phyloP scores from a whole-genome alignment of 2,888 invertebrate genomes.

The Andrena trimmerana region DNA sequence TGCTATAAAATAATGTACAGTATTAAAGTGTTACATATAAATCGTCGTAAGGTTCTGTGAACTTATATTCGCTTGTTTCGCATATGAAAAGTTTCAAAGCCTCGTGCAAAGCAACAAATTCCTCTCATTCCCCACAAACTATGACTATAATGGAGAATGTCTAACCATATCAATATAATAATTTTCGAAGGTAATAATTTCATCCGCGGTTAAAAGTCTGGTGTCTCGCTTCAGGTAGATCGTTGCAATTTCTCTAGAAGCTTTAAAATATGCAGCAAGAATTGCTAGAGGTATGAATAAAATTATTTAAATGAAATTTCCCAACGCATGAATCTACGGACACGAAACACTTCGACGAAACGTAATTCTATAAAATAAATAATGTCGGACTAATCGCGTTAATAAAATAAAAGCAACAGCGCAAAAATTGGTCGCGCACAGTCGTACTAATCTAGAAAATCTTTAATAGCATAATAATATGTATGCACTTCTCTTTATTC shows the following conservation, averaged over 20 bases:
- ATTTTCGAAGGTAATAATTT: neutral
- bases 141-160: neutral
- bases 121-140: constrained; percentile 2
- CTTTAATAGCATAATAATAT: too few species aligned
- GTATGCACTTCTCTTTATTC: neutral
- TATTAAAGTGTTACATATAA: constrained; percentile 10
- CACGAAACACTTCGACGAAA: too few species aligned
- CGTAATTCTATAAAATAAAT: too few species aligned
- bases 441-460: too few species aligned
- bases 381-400: too few species aligned
- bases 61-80: constrained; percentile 2
- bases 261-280: too few species aligned
- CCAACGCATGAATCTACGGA: too few species aligned
- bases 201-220: neutral
- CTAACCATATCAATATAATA: neutral
- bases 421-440: too few species aligned
- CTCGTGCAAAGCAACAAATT: constrained; percentile 3
- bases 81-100: constrained; percentile 13
- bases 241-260: neutral
- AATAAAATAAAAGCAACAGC: too few species aligned
- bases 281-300: neutral
- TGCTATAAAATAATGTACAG: constrained; percentile 14
- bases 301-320: neutral
- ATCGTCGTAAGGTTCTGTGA: neutral
- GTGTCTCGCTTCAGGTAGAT: neutral